phyloP scores from a whole-genome alignment of 2,888 invertebrate genomes.

The Aporophyla lueneburgensis region DNA sequence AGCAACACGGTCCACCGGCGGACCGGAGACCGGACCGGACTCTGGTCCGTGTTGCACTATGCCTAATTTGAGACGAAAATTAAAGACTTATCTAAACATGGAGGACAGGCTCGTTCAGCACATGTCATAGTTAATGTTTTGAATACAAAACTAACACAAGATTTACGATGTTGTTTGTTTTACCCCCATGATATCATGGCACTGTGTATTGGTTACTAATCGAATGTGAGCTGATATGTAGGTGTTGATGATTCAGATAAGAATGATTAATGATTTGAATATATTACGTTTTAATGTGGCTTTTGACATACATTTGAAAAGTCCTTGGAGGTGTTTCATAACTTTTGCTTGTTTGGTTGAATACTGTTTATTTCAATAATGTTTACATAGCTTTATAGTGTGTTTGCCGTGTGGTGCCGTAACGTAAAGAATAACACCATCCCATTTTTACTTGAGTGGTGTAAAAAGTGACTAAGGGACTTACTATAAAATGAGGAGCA shows the following conservation, averaged over 20 bases:
- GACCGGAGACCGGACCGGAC: no score
- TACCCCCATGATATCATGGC: slow-evolving; percentile 47
- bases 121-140: not conserved
- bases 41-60: no score
- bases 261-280: slow-evolving; percentile 22
- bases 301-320: slow-evolving; percentile 18
- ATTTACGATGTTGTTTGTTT: slow-evolving; percentile 45
- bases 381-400: not conserved
- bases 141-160: slow-evolving; percentile 31
- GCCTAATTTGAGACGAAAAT: no score
- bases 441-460: no score
- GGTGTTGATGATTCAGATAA: slow-evolving; percentile 32
- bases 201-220: slow-evolving; percentile 46
- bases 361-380: not conserved
- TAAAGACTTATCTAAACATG: not conserved
- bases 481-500: no score
- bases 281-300: slow-evolving; percentile 10
- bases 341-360: not conserved
- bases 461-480: no score
- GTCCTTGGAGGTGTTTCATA: slow-evolving; percentile 3
- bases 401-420: not conserved
- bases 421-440: no score
- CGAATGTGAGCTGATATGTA: slow-evolving; percentile 31
- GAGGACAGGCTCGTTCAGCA: not conserved
- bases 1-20: no score